Conservation (phyloP, 1,140 invertebrate species). For the Penaeus chinensis region DNA sequence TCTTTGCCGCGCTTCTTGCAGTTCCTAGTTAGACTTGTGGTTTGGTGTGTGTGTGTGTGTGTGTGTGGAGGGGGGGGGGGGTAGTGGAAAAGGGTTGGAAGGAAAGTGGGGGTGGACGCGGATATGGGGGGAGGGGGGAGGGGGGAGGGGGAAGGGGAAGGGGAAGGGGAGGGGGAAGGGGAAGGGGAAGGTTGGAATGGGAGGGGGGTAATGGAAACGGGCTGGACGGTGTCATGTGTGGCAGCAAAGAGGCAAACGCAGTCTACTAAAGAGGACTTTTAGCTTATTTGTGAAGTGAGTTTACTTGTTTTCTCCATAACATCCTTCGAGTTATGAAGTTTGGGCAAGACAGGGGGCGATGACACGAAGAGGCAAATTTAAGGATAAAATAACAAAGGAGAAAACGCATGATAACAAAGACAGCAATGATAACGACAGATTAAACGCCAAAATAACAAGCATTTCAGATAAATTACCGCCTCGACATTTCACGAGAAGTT, state of each 20-base stretch:
- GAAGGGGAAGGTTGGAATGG: not conserved
- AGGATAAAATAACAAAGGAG: not conserved
- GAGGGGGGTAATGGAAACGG: not conserved
- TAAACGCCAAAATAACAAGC: not conserved
- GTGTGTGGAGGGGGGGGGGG: not conserved
- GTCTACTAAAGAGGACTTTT: no score
- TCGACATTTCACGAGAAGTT: no score
- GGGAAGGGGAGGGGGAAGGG: not conserved
- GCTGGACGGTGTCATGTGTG: not conserved
- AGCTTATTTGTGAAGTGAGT: no score
- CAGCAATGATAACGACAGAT: not conserved
- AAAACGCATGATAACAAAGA: not conserved
- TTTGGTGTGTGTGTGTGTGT: not conserved
- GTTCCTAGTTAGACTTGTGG: not conserved
- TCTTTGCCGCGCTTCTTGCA: not conserved
- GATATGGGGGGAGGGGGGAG: not conserved
- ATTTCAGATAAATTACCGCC: no score
- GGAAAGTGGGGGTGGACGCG: not conserved
- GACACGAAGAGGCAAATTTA: not conserved
- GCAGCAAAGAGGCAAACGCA: not conserved
- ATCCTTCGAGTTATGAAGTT: no score
- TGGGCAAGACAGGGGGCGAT: no score
- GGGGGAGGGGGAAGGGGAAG: not conserved
- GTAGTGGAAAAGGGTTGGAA: not conserved
- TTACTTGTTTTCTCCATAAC: no score